Percentiles rank a stretch among this genome's conserved stretches.
These are phyloP conservation scores for Nomada hirtipes DNA, from an alignment of 2,888 invertebrate genomes.

Conservation along the genomic window DNA sequence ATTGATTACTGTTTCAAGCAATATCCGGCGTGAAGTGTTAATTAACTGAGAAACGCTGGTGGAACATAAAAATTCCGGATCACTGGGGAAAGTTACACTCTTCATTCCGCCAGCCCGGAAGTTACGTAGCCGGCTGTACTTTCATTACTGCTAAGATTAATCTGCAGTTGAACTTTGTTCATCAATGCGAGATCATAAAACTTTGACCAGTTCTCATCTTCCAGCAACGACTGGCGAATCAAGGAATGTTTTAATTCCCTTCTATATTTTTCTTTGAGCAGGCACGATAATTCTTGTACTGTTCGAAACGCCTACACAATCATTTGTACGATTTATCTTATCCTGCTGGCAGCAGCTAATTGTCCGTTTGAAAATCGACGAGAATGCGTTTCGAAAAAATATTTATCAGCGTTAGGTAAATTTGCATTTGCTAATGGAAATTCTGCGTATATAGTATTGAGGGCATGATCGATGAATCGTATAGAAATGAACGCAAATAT, in stretches of 20 bases:
- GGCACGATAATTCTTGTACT: not conserved
- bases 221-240: slow-evolving; percentile 21
- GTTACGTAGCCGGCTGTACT: slow-evolving; percentile 37
- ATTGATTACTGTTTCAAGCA: not conserved
- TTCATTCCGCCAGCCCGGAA: slow-evolving; percentile 33
- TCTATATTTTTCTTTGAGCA: not conserved
- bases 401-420: not conserved
- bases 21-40: not conserved
- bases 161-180: slow-evolving; percentile 56
- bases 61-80: slow-evolving; percentile 12
- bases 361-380: no score
- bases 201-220: slow-evolving; percentile 48
- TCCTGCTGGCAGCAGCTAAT: no score
- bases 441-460: not conserved
- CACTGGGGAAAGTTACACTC: slow-evolving; percentile 9
- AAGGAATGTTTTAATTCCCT: slow-evolving; percentile 45
- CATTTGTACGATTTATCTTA: not conserved
- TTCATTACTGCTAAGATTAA: slow-evolving; percentile 58
- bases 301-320: not conserved
- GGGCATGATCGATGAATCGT: not conserved
- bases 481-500: not conserved
- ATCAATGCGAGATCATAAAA: slow-evolving; percentile 57
- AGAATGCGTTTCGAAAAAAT: no score
- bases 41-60: not conserved
- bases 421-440: slow-evolving; percentile 27